Base-by-base conservation (phyloP, 2,113 vertebrate genomes). In the Entelurus aequoreus region DNA sequence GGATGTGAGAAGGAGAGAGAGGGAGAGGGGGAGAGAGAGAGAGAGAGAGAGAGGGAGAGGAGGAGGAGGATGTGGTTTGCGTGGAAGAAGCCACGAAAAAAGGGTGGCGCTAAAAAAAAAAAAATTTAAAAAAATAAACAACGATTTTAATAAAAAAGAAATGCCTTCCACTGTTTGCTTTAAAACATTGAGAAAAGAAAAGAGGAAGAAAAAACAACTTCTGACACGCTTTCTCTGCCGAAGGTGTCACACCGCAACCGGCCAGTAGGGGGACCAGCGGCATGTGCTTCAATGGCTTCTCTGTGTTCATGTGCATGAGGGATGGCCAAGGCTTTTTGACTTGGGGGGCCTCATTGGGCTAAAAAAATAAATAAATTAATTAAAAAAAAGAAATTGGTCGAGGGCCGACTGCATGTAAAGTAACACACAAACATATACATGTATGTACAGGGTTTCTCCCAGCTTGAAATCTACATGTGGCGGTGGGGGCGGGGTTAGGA, bases 191-290 rank as follows among this genome's bases (percentile, higher is more conserved):
- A 10, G 42, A 12, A 46, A 19, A n/a, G 2, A 21, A 46, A 2
- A 44, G 9, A 6, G 16, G 16, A 42, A 42, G 16, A 77, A 85
- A 82, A 42, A 19, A 15, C 76, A 85, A 84, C 69, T 75, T 84
- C 62, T 71, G 69, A 58, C 66, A 68, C 51, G 75, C 58, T 70
- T 46, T 50, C 7, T 46, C 12, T 46, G 42, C 40, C 44, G 37
- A 54, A 74, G 57, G 70, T 79, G 83, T 76, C 62, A 62, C 84
- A 77, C 82, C 70, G 59, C 8, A 54, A 48, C 0, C 72, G 69
- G 77, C 81, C 85, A 64, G 74, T 55, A 79, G 85, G 83, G 82
- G 82, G 80, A 74, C 75, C 73, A 82, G 81, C 83, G 61, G 77
- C 53, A 64, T 46, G 71, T 63, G 73, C 7, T 60, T 63, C 16